These are phyloP conservation scores for Sciurus carolinensis DNA, from an alignment of 2,797 vertebrate species.

Conservation along the genomic window DNA sequence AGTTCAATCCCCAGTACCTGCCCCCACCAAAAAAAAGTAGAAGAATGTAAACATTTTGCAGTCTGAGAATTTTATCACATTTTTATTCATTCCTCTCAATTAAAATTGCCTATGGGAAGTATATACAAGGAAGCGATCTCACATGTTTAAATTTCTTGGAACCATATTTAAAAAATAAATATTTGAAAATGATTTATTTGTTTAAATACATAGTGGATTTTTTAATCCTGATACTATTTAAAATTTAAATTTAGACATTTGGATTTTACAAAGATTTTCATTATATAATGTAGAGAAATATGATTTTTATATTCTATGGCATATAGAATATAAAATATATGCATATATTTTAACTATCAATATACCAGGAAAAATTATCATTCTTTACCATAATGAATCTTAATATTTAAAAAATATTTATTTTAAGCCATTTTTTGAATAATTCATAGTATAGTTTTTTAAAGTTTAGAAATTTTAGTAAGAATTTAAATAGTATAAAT, in stretches of 20 bases:
- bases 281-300: background rate
- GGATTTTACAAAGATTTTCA: slow-evolving; percentile 52
- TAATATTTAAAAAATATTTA: background rate
- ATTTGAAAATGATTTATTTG: slow-evolving; percentile 38
- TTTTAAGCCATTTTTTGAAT: slow-evolving; percentile 53
- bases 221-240: slow-evolving; percentile 24
- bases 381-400: slow-evolving; percentile 47
- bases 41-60: slow-evolving; percentile 34
- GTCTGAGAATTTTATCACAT: slow-evolving; percentile 15
- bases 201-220: background rate
- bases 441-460: slow-evolving; percentile 30
- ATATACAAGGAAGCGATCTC: background rate
- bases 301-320: no score
- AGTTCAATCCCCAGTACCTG: no score
- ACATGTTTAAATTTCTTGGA: slow-evolving; percentile 65
- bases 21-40: background rate
- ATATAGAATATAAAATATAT: no score
- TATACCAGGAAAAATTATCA: slow-evolving; percentile 20
- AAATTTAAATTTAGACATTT: slow-evolving; percentile 56
- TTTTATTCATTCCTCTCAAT: slow-evolving; percentile 50
- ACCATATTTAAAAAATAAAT: slow-evolving; percentile 18
- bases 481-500: slow-evolving; percentile 23
- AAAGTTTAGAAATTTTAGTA: slow-evolving; percentile 45
- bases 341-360: background rate
- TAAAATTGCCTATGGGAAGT: slow-evolving; percentile 39